phyloP scores from a whole-genome alignment of 1,140 invertebrate genomes.

The Tetraneura akinire region DNA sequence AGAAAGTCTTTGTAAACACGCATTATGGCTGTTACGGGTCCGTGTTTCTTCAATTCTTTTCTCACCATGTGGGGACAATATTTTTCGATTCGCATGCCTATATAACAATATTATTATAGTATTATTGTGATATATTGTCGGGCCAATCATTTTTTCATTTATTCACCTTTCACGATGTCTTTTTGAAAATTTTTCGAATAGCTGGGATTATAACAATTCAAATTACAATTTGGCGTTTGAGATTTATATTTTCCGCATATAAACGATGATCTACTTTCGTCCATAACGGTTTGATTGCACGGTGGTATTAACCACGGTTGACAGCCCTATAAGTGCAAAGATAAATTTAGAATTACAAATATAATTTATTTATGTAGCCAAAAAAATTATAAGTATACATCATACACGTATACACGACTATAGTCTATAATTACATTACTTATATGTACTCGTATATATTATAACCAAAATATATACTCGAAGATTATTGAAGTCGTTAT shows the following conservation, averaged over 20 bases:
- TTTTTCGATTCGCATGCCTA: neutral
- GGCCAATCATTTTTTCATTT: neutral
- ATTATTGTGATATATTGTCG: neutral
- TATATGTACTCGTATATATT: too few species aligned
- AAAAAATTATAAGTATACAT: too few species aligned
- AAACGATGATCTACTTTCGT: too few species aligned
- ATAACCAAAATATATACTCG: too few species aligned
- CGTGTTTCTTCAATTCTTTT: slow-evolving; percentile 75
- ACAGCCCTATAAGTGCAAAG: neutral
- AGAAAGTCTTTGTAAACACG: slow-evolving; percentile 85
- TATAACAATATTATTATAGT: neutral
- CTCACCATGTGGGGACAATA: neutral
- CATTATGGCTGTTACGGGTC: slow-evolving; percentile 86
- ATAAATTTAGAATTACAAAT: too few species aligned
- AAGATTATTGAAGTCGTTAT: too few species aligned
- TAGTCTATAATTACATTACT: too few species aligned
- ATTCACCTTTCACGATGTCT: neutral
- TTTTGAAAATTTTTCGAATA: neutral
- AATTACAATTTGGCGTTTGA: neutral
- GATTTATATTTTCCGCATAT: neutral
- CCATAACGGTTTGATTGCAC: neutral
- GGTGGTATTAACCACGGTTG: neutral
- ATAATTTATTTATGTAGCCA: too few species aligned
- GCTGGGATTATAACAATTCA: neutral
- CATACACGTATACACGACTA: too few species aligned